These are phyloP conservation scores for Norana najaformis DNA, from an alignment of 2,888 invertebrate genomes.

Conservation along the genomic window DNA sequence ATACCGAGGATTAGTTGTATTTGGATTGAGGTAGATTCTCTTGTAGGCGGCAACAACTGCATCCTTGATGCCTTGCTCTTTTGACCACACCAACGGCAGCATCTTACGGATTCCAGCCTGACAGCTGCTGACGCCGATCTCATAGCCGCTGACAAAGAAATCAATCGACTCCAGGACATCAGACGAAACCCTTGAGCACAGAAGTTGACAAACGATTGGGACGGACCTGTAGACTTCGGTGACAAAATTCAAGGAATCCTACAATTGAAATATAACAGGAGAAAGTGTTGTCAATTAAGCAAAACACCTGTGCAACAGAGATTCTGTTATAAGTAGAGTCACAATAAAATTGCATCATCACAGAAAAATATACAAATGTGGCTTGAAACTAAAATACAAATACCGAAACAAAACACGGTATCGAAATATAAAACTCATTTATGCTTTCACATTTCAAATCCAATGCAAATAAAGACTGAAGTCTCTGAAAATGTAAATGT, in stretches of 20 bases:
- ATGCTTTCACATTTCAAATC: not conserved
- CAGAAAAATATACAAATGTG: not conserved
- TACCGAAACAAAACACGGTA: not conserved
- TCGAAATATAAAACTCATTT: not conserved
- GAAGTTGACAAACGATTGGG: conserved; percentile 73
- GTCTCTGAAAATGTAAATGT: not conserved
- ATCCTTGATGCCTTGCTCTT: conserved; percentile 74
- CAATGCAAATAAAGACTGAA: not conserved
- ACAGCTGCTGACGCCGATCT: conserved; percentile 51
- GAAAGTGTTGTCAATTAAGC: too few species aligned
- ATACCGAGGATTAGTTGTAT: conserved; percentile 48
- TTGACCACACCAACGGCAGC: conserved; percentile 78
- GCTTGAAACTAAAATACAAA: too few species aligned
- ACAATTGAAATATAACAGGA: conserved; percentile 19
- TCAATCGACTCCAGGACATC: conserved; percentile 87
- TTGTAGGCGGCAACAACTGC: conserved; percentile 79
- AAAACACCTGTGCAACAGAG: not conserved
- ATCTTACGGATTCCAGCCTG: conserved; percentile 75
- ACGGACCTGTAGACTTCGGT: conserved; percentile 67
- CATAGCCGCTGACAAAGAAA: conserved; percentile 77
- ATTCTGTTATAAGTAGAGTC: too few species aligned
- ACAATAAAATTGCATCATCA: not conserved
- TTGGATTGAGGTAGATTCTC: conserved; percentile 68
- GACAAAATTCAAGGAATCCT: conserved; percentile 67
- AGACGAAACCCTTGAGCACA: conserved; percentile 68